Evolutionary conservation across 2,113 vertebrate species (phyloP).

Genomic region (Zosterops borbonicus): DNA sequence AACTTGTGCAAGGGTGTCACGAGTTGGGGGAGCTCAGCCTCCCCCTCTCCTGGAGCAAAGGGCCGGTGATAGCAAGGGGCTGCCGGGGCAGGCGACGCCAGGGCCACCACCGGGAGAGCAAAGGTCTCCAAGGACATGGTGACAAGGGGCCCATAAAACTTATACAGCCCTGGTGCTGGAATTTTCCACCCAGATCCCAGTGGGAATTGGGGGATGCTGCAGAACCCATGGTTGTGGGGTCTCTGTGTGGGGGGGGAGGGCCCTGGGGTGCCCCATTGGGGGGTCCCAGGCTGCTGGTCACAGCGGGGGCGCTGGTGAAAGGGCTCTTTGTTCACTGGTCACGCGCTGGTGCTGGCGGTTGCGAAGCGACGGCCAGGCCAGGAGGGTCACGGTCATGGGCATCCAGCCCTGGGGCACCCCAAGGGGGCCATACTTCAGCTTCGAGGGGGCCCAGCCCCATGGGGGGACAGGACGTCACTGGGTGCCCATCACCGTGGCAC

Average conservation of each 20-base stretch:
- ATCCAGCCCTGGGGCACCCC: background rate
- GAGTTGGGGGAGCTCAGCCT: background rate
- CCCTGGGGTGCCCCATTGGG: fast-evolving
- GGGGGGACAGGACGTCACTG: fast-evolving
- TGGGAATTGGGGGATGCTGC: background rate
- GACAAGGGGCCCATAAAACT: slow-evolving; percentile 41
- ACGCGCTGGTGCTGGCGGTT: background rate
- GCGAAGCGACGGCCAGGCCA: background rate
- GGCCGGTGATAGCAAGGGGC: background rate
- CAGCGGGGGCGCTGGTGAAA: background rate
- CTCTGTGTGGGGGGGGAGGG: background rate
- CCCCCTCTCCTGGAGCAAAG: background rate
- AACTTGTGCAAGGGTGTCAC: slow-evolving; percentile 10
- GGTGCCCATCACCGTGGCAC: fast-evolving
- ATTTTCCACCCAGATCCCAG: background rate
- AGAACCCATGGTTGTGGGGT: background rate
- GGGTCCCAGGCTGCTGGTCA: background rate
- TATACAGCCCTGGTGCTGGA: background rate
- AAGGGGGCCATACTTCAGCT: background rate
- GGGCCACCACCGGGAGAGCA: background rate
- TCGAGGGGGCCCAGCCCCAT: fast-evolving
- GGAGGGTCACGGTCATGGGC: background rate
- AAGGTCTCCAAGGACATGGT: background rate
- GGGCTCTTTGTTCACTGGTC: slow-evolving; percentile 32
- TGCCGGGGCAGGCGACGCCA: background rate